Conservation (phyloP, 2,113 vertebrate genomes). For the Osmerus mordax region DNA sequence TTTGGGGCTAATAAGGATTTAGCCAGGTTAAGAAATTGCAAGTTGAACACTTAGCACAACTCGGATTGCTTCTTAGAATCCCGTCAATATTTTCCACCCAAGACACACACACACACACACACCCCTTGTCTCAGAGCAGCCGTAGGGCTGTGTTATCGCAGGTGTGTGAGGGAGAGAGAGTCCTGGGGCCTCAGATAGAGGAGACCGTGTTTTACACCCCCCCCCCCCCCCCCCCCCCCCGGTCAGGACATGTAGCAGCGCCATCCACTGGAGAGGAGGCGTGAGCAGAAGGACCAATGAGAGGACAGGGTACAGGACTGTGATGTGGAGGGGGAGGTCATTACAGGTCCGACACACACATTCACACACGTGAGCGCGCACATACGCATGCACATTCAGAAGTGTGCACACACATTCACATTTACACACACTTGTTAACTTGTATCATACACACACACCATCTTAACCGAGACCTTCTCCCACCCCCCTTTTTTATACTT, state of each 20-base stretch:
- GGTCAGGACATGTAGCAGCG: slow-evolving; percentile 79
- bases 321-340: slow-evolving; percentile 65
- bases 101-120: background rate
- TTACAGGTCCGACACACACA: slow-evolving; percentile 67
- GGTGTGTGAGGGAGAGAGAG: slow-evolving; percentile 64
- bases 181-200: slow-evolving; percentile 75
- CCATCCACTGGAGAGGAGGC: slow-evolving; percentile 75
- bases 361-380: slow-evolving; percentile 1
- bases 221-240: slow-evolving; percentile 47
- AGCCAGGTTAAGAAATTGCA: background rate
- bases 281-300: slow-evolving; percentile 80
- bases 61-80: background rate
- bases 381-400: slow-evolving; percentile 7
- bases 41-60: background rate
- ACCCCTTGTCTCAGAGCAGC: background rate
- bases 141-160: slow-evolving; percentile 59
- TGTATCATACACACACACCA: background rate
- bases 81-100: background rate
- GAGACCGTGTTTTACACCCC: slow-evolving; percentile 78
- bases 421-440: background rate
- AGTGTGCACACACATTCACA: background rate
- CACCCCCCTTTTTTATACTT: background rate
- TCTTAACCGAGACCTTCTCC: background rate
- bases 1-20: too few relatives aligned
- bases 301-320: slow-evolving; percentile 48